Base-by-base conservation (phyloP, 2,888 invertebrate genomes). In the Salticus scenicus region DNA sequence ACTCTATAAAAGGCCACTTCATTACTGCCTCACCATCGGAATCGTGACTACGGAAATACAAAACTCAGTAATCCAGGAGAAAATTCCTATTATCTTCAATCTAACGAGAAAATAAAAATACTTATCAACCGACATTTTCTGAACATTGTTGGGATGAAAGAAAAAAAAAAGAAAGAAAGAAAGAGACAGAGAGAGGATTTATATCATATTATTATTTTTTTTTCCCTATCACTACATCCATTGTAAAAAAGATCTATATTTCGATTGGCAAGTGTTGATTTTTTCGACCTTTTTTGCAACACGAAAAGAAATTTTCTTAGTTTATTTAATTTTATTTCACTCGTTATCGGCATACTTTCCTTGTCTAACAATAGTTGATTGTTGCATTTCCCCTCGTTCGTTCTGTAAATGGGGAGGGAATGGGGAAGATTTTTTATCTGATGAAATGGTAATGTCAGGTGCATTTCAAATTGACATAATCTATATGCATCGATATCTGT, bases 71-170 rank as follows among this genome's bases (percentile, higher is more conserved):
- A 67, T 67, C 33, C n/a, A 33, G 24, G 37, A 24, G 31, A 64
- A 82, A 75, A 82, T 66, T 51, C 47, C 76, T 82, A 82, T 82
- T 76, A 82, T 82, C 82, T 30, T 20, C 14, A 17, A 81, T 75
- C 75, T 81, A 81, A 81, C 70, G 81, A 81, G 81, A 81, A 81
- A 81, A 81, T 81, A 81, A 82, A 82, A 76, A 76, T 72, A 76
- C 71, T 33, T 82, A 82, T 82, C 75, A 66, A 64, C 27, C 41
- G 8, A 17, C 28, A 70, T 70, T 70, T 70, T 70, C 14, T 70
- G 41, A 28, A 31, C 66, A 31, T 66, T 42, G 28, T 42, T 42
- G 28, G 42, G n/a, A 31, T 37, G 24, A 28, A 42, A 70, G 42
- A 70, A 42, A 30, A 7, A 51, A 51, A 51, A 51, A 51, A 17